phyloP scores from a whole-genome alignment of 2,113 vertebrate species.

The Brienomyrus longianalis region DNA sequence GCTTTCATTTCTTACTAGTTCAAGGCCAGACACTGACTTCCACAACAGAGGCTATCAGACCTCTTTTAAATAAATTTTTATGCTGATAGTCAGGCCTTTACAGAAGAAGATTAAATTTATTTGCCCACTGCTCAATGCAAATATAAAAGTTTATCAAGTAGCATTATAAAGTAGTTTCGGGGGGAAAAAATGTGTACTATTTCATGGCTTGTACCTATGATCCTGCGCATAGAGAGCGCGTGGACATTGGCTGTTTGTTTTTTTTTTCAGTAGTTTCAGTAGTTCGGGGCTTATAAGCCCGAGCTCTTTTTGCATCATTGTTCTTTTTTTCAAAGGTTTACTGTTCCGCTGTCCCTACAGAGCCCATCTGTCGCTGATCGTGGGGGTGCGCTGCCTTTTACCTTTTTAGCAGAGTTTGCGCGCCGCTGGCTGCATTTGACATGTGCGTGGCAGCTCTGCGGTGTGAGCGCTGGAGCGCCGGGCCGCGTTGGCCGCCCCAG shows the following conservation, averaged over 20 bases:
- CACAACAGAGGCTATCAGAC: neutral
- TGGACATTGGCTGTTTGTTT: neutral
- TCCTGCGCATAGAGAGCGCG: neutral
- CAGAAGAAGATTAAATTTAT: neutral
- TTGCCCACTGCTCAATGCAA: neutral
- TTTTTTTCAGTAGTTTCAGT: neutral
- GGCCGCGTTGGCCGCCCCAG: constrained; percentile 58
- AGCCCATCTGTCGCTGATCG: constrained; percentile 53
- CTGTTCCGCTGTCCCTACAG: constrained; percentile 13
- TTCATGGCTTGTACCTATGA: neutral
- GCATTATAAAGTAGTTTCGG: neutral
- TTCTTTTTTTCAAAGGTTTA: constrained; percentile 29
- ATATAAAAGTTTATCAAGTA: neutral
- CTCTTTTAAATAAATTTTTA: neutral
- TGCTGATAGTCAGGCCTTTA: neutral
- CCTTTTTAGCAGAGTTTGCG: constrained; percentile 70
- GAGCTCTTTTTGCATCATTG: neutral
- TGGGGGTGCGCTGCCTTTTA: constrained; percentile 43
- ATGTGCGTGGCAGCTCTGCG: constrained; percentile 69
- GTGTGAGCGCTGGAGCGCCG: constrained; percentile 60
- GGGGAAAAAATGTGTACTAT: neutral
- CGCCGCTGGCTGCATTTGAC: constrained; percentile 80
- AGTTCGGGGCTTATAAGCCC: neutral
- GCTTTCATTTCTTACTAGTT: neutral
- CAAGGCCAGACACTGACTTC: neutral